A percentile compares a stretch with the other conserved stretches of the same genome.
These are phyloP conservation scores for Tethya wilhelma DNA, from an alignment of 37 sponge, comb jelly and placozoan species.

Conservation along the genomic window DNA sequence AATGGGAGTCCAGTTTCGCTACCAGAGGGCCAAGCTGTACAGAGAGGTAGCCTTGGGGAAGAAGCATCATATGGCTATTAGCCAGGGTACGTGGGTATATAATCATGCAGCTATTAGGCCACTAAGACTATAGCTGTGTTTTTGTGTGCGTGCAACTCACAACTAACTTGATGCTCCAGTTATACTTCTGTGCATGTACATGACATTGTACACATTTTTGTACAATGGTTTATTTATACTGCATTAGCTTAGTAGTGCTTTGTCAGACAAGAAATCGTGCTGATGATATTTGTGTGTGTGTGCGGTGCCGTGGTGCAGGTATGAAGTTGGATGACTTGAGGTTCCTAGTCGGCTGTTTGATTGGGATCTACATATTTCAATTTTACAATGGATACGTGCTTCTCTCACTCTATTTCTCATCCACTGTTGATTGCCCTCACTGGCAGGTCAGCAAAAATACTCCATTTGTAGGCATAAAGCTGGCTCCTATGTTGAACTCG, in stretches of 20 bases:
- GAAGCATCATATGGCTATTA: constrained; percentile 62
- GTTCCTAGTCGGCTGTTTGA: not conserved
- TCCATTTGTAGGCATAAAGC: not conserved
- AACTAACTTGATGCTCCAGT: no score
- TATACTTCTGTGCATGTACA: no score
- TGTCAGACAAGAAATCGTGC: no score
- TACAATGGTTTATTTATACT: no score
- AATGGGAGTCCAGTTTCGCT: constrained; percentile 65
- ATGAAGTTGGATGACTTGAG: constrained; percentile 13
- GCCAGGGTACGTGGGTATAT: constrained; percentile 34
- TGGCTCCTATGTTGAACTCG: not conserved
- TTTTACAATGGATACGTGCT: constrained; percentile 65
- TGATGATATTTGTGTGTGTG: not conserved
- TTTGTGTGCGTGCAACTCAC: no score
- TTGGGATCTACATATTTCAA: constrained; percentile 47
- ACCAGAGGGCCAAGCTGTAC: constrained; percentile 67
- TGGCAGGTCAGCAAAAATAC: constrained; percentile 43
- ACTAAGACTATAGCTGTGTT: not conserved
- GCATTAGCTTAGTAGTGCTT: no score
- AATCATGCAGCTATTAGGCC: no score
- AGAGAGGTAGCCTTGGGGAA: constrained; percentile 65
- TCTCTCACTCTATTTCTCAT: constrained; percentile 22
- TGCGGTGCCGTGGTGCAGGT: constrained; percentile 4
- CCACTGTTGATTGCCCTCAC: constrained; percentile 22
- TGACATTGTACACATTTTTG: no score